These are phyloP conservation scores for Pseudorectes ferrugineus DNA, from an alignment of 2,113 vertebrate genomes.

Conservation along the genomic window DNA sequence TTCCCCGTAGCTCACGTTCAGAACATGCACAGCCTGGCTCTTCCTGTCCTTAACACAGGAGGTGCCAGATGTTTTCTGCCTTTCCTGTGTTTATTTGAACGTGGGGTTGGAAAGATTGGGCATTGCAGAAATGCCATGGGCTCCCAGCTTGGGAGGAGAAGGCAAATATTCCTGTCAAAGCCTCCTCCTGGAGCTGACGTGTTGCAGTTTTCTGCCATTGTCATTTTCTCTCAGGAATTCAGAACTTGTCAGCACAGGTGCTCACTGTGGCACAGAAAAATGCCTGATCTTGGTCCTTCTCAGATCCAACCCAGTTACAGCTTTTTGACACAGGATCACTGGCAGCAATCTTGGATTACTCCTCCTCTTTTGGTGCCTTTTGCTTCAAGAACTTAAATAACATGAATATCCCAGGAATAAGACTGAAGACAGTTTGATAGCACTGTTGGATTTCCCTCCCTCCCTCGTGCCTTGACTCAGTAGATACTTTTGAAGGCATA, in stretches of 20 bases:
- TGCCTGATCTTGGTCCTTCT: not conserved
- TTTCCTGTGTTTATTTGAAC: accelerated
- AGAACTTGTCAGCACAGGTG: not conserved
- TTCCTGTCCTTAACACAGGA: not conserved
- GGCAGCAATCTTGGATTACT: not conserved
- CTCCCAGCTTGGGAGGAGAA: not conserved
- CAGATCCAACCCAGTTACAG: not conserved
- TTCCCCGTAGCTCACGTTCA: accelerated
- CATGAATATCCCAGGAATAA: not conserved
- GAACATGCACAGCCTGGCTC: accelerated
- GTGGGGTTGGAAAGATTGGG: not conserved
- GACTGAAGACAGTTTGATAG: not conserved
- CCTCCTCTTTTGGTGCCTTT: not conserved
- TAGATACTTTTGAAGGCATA: not conserved
- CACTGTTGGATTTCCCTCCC: not conserved
- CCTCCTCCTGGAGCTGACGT: not conserved
- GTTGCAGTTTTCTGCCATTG: not conserved
- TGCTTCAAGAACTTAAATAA: not conserved
- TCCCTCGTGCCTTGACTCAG: not conserved
- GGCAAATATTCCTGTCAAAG: not conserved
- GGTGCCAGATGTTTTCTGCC: not conserved
- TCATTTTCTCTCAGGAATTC: not conserved
- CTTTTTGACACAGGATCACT: not conserved
- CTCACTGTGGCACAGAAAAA: not conserved
- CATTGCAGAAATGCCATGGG: not conserved